Base-by-base conservation (phyloP, 2,797 vertebrate species). In the Myotis vivesi region DNA sequence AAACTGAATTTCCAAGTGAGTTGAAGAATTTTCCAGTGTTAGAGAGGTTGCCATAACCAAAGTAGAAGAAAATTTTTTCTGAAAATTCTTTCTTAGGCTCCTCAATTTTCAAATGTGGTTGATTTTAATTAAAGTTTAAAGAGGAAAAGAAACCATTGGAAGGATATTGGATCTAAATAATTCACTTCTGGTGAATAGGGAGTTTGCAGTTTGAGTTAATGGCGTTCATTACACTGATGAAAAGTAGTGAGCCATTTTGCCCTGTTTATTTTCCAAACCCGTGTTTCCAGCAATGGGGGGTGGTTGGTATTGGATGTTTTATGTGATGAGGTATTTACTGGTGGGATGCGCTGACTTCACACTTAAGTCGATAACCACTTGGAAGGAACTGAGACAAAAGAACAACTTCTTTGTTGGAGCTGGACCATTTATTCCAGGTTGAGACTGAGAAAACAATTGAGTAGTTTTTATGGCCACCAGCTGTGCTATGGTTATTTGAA, bases 41-140 rank as follows among this genome's bases (percentile, higher is more conserved):
- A 53, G 49, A 36, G 59, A 69, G 30, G 17, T 57, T 93, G 25
- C 44, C 44, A 89, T 77, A 93, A 95, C 38, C 46, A 66, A 84
- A 91, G 41, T 90, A 44, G 64, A 71, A 44, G 69, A 79, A 38
- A 28, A 12, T 86, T 89, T 7, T 83, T 94, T 55, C 10, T 83
- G 16, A 88, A 95, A 95, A 89, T 94, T 19, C 41, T 87, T 83
- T 94, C 38, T 81, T 94, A 89, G 55, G 36, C 11, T 12, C 7
- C 62, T 91, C 55, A 72, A 71, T 90, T 93, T 95, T 95, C 82
- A 95, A 84, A 96, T 94, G 80, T 86, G 59, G 82, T 92, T 96
- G 71, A 92, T 93, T 96, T 97, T 97, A 97, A 94, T 97, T 97
- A 96, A 97, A 94, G 90, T 94, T 95, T 96, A 95, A 94, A 93